phyloP scores from a whole-genome alignment of 2,797 vertebrate species.

The Eulemur coronatus region DNA sequence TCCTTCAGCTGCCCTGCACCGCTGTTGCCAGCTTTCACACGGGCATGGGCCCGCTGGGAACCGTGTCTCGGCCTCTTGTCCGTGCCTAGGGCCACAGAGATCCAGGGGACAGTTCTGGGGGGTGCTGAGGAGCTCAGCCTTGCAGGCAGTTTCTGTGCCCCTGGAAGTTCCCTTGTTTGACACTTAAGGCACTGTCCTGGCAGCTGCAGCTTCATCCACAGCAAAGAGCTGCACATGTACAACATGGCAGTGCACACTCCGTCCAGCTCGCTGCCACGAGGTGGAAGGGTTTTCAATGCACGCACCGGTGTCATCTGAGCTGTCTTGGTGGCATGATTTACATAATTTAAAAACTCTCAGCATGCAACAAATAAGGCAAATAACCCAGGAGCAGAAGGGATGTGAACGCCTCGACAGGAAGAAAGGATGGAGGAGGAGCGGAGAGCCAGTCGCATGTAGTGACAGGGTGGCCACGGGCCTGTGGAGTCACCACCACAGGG shows the following conservation, averaged over 20 bases:
- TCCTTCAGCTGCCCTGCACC: neutral
- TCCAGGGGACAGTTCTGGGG: neutral
- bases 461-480: neutral
- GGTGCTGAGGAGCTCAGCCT: neutral
- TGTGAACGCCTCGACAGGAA: neutral
- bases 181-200: neutral
- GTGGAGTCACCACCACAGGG: neutral
- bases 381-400: neutral
- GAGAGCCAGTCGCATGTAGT: no score
- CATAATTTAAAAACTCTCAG: neutral
- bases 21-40: neutral
- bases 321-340: neutral
- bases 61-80: neutral
- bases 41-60: neutral
- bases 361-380: neutral
- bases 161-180: neutral
- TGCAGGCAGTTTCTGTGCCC: neutral
- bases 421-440: neutral
- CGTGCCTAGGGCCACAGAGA: neutral
- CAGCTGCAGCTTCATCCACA: neutral
- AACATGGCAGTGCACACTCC: no score
- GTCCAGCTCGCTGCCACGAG: rapidly evolving
- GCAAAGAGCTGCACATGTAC: neutral
- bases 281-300: neutral
- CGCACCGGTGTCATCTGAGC: neutral